These are phyloP conservation scores for Adelges cooleyi DNA, from an alignment of 1,140 invertebrate genomes.

Conservation along the genomic window DNA sequence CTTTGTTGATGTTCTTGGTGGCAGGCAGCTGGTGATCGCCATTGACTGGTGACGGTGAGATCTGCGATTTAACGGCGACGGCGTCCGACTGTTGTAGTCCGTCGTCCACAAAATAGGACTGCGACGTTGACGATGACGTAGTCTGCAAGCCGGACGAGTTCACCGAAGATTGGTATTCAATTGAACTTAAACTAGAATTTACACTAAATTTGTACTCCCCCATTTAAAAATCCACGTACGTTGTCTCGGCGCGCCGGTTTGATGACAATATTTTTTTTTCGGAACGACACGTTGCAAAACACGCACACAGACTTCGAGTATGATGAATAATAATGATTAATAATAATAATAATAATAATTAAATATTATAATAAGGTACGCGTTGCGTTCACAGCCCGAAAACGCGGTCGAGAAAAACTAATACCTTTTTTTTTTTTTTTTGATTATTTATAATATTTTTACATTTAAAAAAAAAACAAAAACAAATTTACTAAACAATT, in stretches of 20 bases:
- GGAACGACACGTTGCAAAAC: no score
- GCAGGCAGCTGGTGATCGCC: slow-evolving; percentile 15
- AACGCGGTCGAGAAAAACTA: no score
- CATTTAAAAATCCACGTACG: background rate
- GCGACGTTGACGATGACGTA: background rate
- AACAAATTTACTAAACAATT: slow-evolving; percentile 1
- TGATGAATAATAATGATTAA: no score
- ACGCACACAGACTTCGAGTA: no score
- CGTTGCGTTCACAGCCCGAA: no score
- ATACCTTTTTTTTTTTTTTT: no score
- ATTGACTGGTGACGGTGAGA: slow-evolving; percentile 22
- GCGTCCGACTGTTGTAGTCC: slow-evolving; percentile 1
- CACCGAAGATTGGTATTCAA: slow-evolving; percentile 25
- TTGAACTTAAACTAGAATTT: slow-evolving; percentile 28
- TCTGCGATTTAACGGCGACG: slow-evolving; percentile 13
- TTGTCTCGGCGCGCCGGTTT: no score
- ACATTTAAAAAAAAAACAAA: slow-evolving; percentile 17
- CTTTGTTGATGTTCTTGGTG: background rate
- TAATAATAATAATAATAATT: no score
- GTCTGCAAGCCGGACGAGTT: slow-evolving; percentile 11
- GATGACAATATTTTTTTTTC: no score
- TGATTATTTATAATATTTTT: background rate
- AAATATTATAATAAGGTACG: no score
- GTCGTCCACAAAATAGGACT: slow-evolving; percentile 21
- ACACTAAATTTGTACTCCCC: slow-evolving; percentile 28